phyloP scores from a whole-genome alignment of 2,113 vertebrate species.

The Pluvianellus socialis region DNA sequence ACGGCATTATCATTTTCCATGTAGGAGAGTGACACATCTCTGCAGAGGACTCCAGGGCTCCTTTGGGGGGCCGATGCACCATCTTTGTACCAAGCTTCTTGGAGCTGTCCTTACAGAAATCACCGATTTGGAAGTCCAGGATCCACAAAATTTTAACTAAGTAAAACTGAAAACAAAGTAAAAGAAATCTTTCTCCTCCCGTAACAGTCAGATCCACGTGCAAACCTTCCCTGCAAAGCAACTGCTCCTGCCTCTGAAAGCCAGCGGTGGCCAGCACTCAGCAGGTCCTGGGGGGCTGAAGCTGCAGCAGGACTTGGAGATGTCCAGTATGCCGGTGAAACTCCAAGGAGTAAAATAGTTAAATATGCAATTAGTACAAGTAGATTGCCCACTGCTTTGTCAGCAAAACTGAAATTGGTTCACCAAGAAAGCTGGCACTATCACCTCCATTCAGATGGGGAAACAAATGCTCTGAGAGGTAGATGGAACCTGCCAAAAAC shows the following conservation, averaged over 20 bases:
- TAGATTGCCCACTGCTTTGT: background rate
- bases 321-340: too few species aligned
- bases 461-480: too few species aligned
- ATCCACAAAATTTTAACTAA: background rate
- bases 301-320: background rate
- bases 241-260: background rate
- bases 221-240: background rate
- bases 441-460: background rate
- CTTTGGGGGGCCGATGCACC: background rate
- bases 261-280: background rate
- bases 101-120: background rate
- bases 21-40: background rate
- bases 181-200: background rate
- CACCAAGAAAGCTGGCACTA: background rate
- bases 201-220: background rate
- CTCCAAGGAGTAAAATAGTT: background rate
- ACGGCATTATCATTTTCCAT: background rate
- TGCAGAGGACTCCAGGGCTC: background rate
- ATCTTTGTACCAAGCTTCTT: background rate
- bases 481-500: background rate
- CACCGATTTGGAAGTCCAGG: background rate
- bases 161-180: background rate
- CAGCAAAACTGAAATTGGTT: background rate
- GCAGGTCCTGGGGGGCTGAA: background rate
- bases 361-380: fast-evolving